These are phyloP conservation scores for Poecilia gillii DNA, from an alignment of 2,797 vertebrate genomes.

Conservation along the genomic window DNA sequence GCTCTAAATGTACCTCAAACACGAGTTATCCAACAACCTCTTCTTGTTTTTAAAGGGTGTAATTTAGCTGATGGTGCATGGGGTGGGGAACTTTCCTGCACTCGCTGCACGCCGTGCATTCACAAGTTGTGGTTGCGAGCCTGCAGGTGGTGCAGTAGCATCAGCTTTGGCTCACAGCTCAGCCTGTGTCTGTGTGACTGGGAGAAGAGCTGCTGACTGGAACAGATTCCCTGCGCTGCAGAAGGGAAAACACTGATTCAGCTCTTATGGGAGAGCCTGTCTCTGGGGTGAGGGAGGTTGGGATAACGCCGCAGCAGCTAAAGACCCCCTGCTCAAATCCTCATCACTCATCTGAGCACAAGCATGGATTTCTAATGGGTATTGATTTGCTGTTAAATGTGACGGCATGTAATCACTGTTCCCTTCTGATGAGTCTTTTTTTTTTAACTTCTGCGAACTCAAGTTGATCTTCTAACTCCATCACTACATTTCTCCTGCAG, in stretches of 20 bases:
- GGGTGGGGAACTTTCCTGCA: slow-evolving; percentile 25
- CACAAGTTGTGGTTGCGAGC: slow-evolving; percentile 55
- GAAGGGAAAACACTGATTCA: slow-evolving; percentile 81
- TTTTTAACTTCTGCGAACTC: slow-evolving; percentile 1
- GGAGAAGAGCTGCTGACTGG: slow-evolving; percentile 76
- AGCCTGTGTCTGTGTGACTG: slow-evolving; percentile 64
- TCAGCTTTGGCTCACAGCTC: slow-evolving; percentile 72
- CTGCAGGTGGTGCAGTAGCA: slow-evolving; percentile 86
- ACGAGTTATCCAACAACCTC: not conserved
- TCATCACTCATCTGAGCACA: slow-evolving; percentile 35
- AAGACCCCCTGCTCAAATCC: slow-evolving; percentile 42
- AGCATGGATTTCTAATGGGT: slow-evolving; percentile 15
- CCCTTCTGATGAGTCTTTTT: slow-evolving; percentile 18
- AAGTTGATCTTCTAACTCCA: not conserved
- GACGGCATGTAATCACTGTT: slow-evolving; percentile 13
- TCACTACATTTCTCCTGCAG: slow-evolving; percentile 10
- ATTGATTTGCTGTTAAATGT: slow-evolving; percentile 58
- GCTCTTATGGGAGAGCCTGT: slow-evolving; percentile 71
- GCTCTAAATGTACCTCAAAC: not conserved
- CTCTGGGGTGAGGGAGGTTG: slow-evolving; percentile 61
- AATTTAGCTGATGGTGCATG: slow-evolving; percentile 4
- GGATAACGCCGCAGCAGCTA: slow-evolving; percentile 44
- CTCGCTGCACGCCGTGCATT: slow-evolving; percentile 6
- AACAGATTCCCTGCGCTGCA: slow-evolving; percentile 67
- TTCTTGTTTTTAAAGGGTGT: not conserved